phyloP scores from a whole-genome alignment of 2,888 invertebrate species.

The Tiphia femorata region DNA sequence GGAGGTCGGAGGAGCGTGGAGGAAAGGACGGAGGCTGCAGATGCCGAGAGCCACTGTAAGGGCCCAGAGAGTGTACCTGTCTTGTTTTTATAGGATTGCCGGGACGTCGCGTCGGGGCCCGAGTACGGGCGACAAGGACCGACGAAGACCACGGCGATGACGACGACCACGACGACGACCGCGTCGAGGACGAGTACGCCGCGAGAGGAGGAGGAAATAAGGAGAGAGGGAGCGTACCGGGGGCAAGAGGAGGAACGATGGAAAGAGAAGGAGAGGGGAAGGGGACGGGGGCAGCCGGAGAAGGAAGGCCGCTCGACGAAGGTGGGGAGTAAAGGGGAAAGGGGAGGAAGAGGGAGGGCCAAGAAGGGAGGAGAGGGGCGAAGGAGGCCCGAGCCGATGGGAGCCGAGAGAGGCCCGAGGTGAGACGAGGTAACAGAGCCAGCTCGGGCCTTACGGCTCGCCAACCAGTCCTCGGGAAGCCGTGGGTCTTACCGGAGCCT shows the following conservation, averaged over 20 bases:
- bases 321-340: constrained; percentile 25
- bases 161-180: constrained; percentile 5
- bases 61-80: constrained; percentile 68
- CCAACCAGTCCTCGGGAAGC: constrained; percentile 64
- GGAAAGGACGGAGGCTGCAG: constrained; percentile 60
- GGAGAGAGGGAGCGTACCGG: not conserved
- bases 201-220: constrained; percentile 15
- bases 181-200: constrained; percentile 22
- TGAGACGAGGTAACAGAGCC: constrained; percentile 56
- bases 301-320: constrained; percentile 32
- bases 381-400: constrained; percentile 40
- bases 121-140: too few relatives aligned
- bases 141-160: constrained; percentile 34
- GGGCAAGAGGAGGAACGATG: constrained; percentile 2
- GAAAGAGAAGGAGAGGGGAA: constrained; percentile 1
- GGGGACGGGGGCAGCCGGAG: constrained; percentile 18
- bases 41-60: constrained; percentile 67
- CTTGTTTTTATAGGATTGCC: constrained; percentile 68
- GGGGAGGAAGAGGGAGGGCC: constrained; percentile 18
- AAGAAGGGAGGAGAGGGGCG: constrained; percentile 29
- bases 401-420: constrained; percentile 34
- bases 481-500: constrained; percentile 53
- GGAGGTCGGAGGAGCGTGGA: constrained; percentile 46
- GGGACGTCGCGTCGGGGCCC: too few relatives aligned
- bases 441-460: constrained; percentile 52